These are phyloP conservation scores for Lithobates sylvaticus DNA, from an alignment of 2,797 vertebrate species.

Conservation along the genomic window DNA sequence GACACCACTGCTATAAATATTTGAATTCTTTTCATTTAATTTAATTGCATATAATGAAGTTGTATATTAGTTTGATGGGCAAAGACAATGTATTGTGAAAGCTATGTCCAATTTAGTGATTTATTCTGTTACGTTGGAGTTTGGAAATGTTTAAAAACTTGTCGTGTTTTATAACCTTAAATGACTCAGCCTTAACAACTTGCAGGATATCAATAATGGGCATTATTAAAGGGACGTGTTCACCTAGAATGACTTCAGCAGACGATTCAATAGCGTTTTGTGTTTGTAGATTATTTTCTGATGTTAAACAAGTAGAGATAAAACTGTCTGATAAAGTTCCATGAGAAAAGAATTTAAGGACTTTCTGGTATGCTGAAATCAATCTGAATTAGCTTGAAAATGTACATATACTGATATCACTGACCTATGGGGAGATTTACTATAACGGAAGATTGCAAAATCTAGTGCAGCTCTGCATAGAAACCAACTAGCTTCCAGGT, in stretches of 20 bases:
- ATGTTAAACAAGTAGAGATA: no score
- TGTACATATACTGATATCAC: no score
- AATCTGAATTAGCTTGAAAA: no score
- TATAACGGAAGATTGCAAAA: no score
- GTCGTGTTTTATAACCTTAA: conserved; percentile 28
- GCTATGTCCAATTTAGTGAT: not conserved
- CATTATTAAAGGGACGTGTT: not conserved
- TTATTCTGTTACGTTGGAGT: not conserved
- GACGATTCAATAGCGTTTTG: not conserved
- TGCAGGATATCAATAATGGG: conserved; percentile 9
- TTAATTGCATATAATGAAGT: conserved; percentile 34
- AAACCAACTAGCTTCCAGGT: no score
- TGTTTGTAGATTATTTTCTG: no score
- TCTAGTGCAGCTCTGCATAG: no score
- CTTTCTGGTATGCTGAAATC: no score
- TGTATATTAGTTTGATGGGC: not conserved
- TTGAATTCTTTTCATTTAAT: conserved; percentile 24
- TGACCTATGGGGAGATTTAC: no score
- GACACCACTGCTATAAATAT: conserved; percentile 19
- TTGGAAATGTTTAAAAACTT: not conserved
- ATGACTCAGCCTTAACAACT: conserved; percentile 25
- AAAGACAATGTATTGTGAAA: not conserved
- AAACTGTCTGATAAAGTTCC: no score
- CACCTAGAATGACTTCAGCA: conserved; percentile 26
- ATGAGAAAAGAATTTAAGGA: no score